phyloP scores from a whole-genome alignment of 2,888 invertebrate genomes.

The Cyclophora punctaria region DNA sequence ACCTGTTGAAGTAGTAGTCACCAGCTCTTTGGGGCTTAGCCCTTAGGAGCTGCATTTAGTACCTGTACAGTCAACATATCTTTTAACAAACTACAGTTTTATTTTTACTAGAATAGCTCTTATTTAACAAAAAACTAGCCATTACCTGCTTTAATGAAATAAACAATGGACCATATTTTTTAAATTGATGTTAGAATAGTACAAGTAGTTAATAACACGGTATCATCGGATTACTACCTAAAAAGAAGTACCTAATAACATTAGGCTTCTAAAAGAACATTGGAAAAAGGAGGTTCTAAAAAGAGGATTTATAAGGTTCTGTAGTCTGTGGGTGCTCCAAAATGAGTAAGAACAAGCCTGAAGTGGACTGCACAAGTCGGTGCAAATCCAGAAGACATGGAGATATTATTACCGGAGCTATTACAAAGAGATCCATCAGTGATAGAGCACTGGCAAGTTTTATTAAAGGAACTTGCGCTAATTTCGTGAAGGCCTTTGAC shows the following conservation, averaged over 20 bases:
- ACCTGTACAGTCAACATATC: conserved; percentile 23
- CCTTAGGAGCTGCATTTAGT: conserved; percentile 23
- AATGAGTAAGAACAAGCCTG: conserved; percentile 58
- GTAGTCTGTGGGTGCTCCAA: conserved; percentile 15
- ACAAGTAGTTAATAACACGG: conserved; percentile 3
- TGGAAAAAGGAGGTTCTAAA: too few species aligned
- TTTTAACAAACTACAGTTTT: neutral
- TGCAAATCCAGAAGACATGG: conserved; percentile 76
- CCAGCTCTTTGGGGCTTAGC: conserved; percentile 56
- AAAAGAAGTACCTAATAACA: too few species aligned
- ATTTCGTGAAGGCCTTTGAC: conserved; percentile 76
- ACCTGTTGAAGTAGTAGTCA: conserved; percentile 33
- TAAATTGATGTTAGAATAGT: conserved; percentile 2
- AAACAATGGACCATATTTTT: too few species aligned
- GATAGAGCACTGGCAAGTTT: conserved; percentile 76
- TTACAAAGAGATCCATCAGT: conserved; percentile 77
- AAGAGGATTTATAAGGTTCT: too few species aligned
- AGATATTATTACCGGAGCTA: conserved; percentile 76
- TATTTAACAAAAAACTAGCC: too few species aligned
- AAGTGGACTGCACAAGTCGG: conserved; percentile 75
- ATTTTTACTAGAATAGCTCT: too few species aligned
- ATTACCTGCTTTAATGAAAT: too few species aligned
- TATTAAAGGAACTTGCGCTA: conserved; percentile 75
- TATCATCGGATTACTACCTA: too few species aligned
- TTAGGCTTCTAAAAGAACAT: too few species aligned